phyloP scores from a whole-genome alignment of 1,140 invertebrate genomes.

The Teleogryllus occipitalis region DNA sequence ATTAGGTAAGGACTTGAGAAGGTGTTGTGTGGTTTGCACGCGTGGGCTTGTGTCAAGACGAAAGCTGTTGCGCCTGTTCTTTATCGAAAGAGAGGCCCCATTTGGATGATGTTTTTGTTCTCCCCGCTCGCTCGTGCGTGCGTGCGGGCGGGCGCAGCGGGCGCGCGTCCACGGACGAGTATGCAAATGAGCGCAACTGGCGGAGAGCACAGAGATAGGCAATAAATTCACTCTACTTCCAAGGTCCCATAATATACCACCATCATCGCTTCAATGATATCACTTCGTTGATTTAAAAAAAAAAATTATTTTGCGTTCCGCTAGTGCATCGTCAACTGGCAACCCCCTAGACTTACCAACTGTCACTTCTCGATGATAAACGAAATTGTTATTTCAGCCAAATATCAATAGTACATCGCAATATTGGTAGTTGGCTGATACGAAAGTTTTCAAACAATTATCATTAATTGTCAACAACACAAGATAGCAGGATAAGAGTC shows the following conservation, averaged over 20 bases:
- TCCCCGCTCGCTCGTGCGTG: background rate
- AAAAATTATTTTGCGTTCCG: too few relatives aligned
- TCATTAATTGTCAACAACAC: too few relatives aligned
- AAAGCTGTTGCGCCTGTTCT: background rate
- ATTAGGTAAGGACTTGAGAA: constrained; percentile 16
- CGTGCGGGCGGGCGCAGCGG: background rate
- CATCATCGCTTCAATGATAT: too few relatives aligned
- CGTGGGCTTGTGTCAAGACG: background rate
- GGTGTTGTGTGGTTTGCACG: background rate
- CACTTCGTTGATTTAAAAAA: too few relatives aligned
- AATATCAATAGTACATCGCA: too few relatives aligned
- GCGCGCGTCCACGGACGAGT: background rate
- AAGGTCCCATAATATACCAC: background rate
- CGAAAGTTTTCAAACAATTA: too few relatives aligned
- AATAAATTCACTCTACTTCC: background rate
- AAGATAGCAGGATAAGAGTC: too few relatives aligned
- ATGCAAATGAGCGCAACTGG: background rate
- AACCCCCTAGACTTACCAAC: too few relatives aligned
- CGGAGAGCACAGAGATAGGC: background rate
- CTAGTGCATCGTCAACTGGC: too few relatives aligned
- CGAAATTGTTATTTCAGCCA: too few relatives aligned
- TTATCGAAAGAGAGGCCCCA: background rate
- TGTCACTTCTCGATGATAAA: too few relatives aligned
- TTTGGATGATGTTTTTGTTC: background rate
- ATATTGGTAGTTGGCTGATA: too few relatives aligned